These are phyloP conservation scores for Eriosoma lanigerum DNA, from an alignment of 1,140 invertebrate species.

Conservation along the genomic window DNA sequence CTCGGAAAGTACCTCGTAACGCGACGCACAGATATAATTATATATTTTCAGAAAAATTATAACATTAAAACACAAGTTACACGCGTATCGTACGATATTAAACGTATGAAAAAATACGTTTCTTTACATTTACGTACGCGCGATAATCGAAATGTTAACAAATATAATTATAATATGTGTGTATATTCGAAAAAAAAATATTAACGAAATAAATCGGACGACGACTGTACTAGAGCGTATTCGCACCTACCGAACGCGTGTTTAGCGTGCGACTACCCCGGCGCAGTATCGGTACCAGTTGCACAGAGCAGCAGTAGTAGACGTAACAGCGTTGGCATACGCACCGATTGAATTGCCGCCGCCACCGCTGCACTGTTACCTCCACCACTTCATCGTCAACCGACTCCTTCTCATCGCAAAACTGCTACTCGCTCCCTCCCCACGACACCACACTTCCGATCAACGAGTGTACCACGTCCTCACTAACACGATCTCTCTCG, in stretches of 20 bases:
- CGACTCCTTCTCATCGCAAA: background rate
- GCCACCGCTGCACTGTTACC: background rate
- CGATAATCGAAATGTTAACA: too few relatives aligned
- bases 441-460: background rate
- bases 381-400: background rate
- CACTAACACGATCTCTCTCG: background rate
- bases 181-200: background rate
- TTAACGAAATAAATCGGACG: slow-evolving; percentile 15
- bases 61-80: too few relatives aligned
- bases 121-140: too few relatives aligned
- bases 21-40: background rate
- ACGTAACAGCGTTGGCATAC: slow-evolving; percentile 34
- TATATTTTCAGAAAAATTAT: too few relatives aligned
- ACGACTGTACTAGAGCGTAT: slow-evolving; percentile 42
- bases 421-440: background rate
- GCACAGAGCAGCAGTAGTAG: slow-evolving; percentile 2
- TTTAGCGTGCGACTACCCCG: slow-evolving; percentile 48
- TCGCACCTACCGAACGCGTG: slow-evolving; percentile 46
- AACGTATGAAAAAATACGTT: too few relatives aligned
- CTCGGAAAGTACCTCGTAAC: slow-evolving; percentile 17
- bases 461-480: background rate
- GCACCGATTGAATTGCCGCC: slow-evolving; percentile 39
- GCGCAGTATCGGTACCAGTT: slow-evolving; percentile 41
- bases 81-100: too few relatives aligned
- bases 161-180: too few relatives aligned